Evolutionary conservation across 2,888 invertebrate genomes (phyloP).

Genomic region (Microplitis manilae): DNA sequence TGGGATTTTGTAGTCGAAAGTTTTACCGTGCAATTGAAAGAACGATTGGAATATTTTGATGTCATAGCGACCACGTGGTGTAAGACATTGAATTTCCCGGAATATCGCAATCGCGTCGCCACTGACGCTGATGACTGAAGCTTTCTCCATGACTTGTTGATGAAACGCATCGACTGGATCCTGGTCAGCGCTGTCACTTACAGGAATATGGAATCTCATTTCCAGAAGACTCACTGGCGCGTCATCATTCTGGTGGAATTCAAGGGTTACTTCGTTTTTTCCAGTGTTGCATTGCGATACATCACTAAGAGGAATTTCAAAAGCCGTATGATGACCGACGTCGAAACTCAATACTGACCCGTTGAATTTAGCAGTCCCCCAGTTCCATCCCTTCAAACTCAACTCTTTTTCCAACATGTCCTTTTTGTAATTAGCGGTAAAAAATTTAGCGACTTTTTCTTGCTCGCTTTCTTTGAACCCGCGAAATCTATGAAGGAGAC

Average conservation of each 20-base stretch:
- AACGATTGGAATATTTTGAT: constrained; percentile 94
- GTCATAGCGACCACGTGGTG: constrained; percentile 98
- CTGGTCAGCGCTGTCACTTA: constrained; percentile 87
- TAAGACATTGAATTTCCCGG: constrained; percentile 96
- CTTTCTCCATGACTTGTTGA: constrained; percentile 88
- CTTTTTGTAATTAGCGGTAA: constrained; percentile 85
- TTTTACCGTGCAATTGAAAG: constrained; percentile 96
- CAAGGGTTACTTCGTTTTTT: constrained; percentile 98
- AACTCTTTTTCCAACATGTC: constrained; percentile 93
- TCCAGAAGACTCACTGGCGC: constrained; percentile 97
- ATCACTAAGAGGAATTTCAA: constrained; percentile 96
- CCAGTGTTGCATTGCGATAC: constrained; percentile 96
- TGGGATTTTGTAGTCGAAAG: constrained; percentile 99
- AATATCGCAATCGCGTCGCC: constrained; percentile 98
- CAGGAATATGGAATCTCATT: constrained; percentile 97
- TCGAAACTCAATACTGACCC: constrained; percentile 90
- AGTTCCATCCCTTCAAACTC: constrained; percentile 98
- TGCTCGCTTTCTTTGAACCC: constrained; percentile 95
- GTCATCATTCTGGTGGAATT: constrained; percentile 99
- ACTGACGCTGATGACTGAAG: constrained; percentile 97
- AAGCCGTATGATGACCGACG: constrained; percentile 86
- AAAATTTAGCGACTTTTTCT: constrained; percentile 93
- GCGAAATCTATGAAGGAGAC: constrained; percentile 90
- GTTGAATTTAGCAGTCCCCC: constrained; percentile 96
- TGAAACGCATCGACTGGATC: constrained; percentile 98